These are phyloP conservation scores for Hermodice carunculata DNA, from an alignment of 2,888 invertebrate species.

Conservation along the genomic window DNA sequence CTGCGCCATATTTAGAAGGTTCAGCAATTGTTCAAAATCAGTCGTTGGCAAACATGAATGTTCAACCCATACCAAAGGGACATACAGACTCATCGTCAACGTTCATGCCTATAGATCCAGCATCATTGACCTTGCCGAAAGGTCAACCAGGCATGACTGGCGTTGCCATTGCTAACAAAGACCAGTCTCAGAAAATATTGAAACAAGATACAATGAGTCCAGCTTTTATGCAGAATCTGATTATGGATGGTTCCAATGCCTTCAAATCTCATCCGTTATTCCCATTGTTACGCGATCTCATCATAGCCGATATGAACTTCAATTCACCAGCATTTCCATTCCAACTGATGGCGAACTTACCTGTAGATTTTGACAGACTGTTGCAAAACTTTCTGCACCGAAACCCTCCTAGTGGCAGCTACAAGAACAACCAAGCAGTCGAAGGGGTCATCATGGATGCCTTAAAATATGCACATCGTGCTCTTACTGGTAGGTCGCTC, in stretches of 20 bases:
- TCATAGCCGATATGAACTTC: slow-evolving; percentile 69
- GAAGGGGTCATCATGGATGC: slow-evolving; percentile 68
- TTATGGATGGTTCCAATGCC: slow-evolving; percentile 63
- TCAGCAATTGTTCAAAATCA: no score
- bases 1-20: no score
- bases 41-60: no score
- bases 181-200: no score
- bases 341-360: slow-evolving; percentile 64
- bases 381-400: slow-evolving; percentile 66
- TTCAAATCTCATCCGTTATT: slow-evolving; percentile 68
- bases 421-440: slow-evolving; percentile 63
- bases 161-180: no score
- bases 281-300: slow-evolving; percentile 66
- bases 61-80: no score
- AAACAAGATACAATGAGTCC: no score
- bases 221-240: slow-evolving; percentile 64
- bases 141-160: no score
- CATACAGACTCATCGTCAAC: neutral
- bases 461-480: slow-evolving; percentile 64
- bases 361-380: slow-evolving; percentile 65
- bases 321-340: slow-evolving; percentile 65
- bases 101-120: no score
- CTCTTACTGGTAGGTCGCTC: slow-evolving; percentile 66
- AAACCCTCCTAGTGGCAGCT: slow-evolving; percentile 57
- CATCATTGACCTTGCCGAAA: no score